phyloP scores from a whole-genome alignment of 1,140 invertebrate species.

The Orchestia grillus region DNA sequence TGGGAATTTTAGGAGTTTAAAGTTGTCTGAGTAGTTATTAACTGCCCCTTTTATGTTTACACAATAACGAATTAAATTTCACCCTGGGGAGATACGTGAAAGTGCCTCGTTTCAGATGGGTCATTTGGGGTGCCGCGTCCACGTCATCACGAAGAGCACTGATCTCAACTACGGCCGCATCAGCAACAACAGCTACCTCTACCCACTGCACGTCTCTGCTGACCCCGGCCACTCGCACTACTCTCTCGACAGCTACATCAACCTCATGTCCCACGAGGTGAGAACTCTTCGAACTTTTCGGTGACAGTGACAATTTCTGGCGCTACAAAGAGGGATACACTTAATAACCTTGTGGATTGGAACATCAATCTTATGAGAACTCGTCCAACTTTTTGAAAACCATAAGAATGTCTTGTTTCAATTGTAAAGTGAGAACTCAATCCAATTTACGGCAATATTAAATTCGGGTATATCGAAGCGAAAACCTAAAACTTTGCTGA shows the following conservation, averaged over 20 bases:
- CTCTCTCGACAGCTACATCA: conserved; percentile 61
- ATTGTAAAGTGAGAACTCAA: not conserved
- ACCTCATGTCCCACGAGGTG: conserved; percentile 61
- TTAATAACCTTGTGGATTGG: not conserved
- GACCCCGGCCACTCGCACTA: conserved; percentile 35
- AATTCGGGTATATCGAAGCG: not conserved
- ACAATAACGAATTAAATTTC: no score
- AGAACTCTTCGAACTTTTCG: not conserved
- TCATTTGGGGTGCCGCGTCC: conserved; percentile 39
- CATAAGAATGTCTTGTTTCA: not conserved
- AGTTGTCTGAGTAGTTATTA: no score
- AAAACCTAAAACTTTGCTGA: not conserved
- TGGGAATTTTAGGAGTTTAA: no score
- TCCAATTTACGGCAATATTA: not conserved
- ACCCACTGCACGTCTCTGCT: conserved; percentile 59
- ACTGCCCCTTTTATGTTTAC: no score
- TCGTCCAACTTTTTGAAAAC: not conserved
- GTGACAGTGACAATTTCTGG: not conserved
- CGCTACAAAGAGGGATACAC: not conserved
- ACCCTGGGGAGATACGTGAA: not conserved
- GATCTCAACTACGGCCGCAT: conserved; percentile 59
- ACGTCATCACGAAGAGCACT: conserved; percentile 53
- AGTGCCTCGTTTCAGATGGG: conserved; percentile 51
- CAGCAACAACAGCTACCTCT: conserved; percentile 60
- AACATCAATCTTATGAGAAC: not conserved